Evolutionary conservation across 64 coral and sea anemone genomes (phyloP), one percentile per base, ranked within the genome.

Genomic region (Dendrophyllia cribrosa): DNA sequence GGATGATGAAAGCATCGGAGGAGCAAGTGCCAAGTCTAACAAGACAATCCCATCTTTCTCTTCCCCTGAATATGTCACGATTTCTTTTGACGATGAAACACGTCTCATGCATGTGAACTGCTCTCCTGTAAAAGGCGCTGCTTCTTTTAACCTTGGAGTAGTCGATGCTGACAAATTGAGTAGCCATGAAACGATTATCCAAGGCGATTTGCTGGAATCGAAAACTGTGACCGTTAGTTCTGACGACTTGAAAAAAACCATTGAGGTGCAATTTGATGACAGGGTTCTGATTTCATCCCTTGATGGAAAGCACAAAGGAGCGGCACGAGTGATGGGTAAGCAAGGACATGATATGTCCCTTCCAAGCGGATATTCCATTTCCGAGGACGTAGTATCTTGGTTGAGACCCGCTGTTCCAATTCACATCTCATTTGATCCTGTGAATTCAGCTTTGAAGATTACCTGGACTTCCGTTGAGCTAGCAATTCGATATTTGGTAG

Each of bases 291-390:
- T 26, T 43, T 20, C 7, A 7, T 80, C 77, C 50, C 19, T 59
- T 51, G 77, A 80, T 59, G 59, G 51, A 58, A 6, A 15, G 17
- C 25, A 80, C 77, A 80, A 50, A 80, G 77, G 77, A 15, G 77
- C 59, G 19, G 77, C 77, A 58, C 77, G 56, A 20, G 34, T 80
- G 9, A 24, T 9, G 7, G 52, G 47, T 22, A 62, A 10, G 10
- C 77, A 80, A 50, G 52, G 6, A 7, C 9, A 80, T 21, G 24
- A 2, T 59, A 19, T 80, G 20, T 47, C 12, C 1, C 77, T 80
- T 59, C 77, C 77, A 80, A 59, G 77, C 56, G 77, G 51, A 10
- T 80, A 17, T 58, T 80, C 77, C 51, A 43, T 80, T 58, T 80
- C 77, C 22, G 15, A 62, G 0, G 51, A 23, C 7, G 59, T 7